These are phyloP conservation scores for Urocolius indicus DNA, from an alignment of 2,113 vertebrate genomes.

Conservation along the genomic window DNA sequence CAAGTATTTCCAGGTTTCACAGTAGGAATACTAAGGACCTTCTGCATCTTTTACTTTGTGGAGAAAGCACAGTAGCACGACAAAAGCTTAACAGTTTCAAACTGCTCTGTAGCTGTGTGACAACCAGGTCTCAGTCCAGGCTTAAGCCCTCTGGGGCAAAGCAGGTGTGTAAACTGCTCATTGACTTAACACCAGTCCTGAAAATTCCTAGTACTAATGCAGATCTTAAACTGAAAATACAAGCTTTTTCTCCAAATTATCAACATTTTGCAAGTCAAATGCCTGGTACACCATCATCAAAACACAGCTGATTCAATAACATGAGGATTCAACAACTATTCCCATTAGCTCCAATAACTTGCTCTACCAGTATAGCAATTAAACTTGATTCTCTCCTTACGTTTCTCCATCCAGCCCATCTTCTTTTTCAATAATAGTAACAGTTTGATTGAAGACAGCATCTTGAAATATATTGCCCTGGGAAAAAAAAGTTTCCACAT, in stretches of 20 bases:
- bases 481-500: background rate
- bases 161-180: background rate
- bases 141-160: background rate
- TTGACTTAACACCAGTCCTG: background rate
- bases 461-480: constrained; percentile 96
- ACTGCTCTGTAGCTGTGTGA: background rate
- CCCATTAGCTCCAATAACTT: background rate
- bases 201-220: background rate
- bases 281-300: background rate
- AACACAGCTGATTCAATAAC: background rate
- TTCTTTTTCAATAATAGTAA: constrained; percentile 93
- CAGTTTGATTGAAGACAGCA: constrained; percentile 98
- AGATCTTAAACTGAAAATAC: background rate
- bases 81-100: background rate
- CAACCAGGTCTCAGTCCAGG: background rate
- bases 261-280: background rate
- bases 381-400: constrained; percentile 74
- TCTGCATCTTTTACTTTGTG: background rate
- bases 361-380: background rate
- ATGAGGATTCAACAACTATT: background rate
- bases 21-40: background rate
- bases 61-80: background rate
- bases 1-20: background rate
- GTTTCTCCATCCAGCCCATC: constrained; percentile 98
- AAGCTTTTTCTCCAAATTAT: background rate